Conservation (phyloP, 2,888 invertebrate genomes). For the Melolontha melolontha region DNA sequence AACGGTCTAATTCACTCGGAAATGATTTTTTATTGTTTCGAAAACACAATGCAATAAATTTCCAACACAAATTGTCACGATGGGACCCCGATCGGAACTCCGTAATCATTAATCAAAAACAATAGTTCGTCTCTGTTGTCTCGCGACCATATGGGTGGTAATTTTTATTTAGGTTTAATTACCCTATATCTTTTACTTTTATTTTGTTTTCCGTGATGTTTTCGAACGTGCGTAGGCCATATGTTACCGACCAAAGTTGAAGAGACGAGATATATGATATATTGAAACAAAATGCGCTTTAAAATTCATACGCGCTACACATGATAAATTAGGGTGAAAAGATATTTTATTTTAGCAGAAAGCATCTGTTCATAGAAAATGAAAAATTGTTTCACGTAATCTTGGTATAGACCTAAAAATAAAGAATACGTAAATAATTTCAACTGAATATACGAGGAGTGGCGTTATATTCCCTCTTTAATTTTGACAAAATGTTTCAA, state of each 20-base stretch:
- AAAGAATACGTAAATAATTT: too few relatives aligned
- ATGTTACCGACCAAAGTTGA: conserved; percentile 16
- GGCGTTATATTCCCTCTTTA: too few relatives aligned
- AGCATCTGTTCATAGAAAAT: conserved; percentile 18
- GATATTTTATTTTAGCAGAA: not conserved
- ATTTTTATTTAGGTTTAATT: conserved; percentile 14
- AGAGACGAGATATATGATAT: conserved; percentile 22
- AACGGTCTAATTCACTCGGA: too few relatives aligned
- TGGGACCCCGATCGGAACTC: not conserved
- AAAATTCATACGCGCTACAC: not conserved
- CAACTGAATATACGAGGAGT: too few relatives aligned
- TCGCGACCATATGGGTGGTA: conserved; percentile 6
- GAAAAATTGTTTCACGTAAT: not conserved
- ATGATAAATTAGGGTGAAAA: conserved; percentile 19
- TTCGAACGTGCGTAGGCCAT: conserved; percentile 21
- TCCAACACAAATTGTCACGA: not conserved
- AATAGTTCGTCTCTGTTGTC: not conserved
- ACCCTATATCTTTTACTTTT: conserved; percentile 9
- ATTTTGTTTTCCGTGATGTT: not conserved
- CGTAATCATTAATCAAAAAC: conserved; percentile 6
- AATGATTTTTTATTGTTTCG: too few relatives aligned
- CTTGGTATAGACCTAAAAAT: too few relatives aligned
- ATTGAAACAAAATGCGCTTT: conserved; percentile 21
- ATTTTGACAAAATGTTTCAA: too few relatives aligned
- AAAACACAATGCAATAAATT: too few relatives aligned